These are phyloP conservation scores for Pampusana beccarii DNA, from an alignment of 2,113 vertebrate genomes.

Conservation along the genomic window DNA sequence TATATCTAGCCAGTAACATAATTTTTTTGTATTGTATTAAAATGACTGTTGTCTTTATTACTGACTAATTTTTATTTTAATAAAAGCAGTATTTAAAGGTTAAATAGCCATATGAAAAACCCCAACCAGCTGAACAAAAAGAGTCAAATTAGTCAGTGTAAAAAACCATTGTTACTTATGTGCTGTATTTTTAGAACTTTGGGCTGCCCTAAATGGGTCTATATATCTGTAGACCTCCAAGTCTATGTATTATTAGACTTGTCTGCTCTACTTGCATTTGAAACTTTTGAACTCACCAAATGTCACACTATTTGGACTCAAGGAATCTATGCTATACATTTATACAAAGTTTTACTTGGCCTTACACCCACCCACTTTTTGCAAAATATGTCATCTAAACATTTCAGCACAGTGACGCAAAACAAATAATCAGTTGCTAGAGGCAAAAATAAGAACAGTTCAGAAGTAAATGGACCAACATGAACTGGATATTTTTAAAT, in stretches of 20 bases:
- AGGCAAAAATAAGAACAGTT: neutral
- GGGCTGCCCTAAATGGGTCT: neutral
- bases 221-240: neutral
- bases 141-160: neutral
- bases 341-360: neutral
- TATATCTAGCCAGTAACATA: neutral
- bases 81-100: neutral
- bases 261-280: neutral
- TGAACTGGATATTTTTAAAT: neutral
- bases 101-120: neutral
- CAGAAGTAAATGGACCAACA: neutral
- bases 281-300: neutral
- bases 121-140: neutral
- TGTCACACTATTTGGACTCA: neutral
- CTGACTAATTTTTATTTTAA: neutral
- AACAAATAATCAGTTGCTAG: neutral
- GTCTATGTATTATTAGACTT: neutral
- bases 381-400: neutral
- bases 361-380: neutral
- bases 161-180: neutral
- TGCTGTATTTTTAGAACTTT: neutral
- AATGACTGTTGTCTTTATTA: neutral
- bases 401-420: neutral
- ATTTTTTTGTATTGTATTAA: neutral
- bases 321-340: neutral